Conservation (phyloP, 2,888 invertebrate genomes). For the Catocala nupta region DNA sequence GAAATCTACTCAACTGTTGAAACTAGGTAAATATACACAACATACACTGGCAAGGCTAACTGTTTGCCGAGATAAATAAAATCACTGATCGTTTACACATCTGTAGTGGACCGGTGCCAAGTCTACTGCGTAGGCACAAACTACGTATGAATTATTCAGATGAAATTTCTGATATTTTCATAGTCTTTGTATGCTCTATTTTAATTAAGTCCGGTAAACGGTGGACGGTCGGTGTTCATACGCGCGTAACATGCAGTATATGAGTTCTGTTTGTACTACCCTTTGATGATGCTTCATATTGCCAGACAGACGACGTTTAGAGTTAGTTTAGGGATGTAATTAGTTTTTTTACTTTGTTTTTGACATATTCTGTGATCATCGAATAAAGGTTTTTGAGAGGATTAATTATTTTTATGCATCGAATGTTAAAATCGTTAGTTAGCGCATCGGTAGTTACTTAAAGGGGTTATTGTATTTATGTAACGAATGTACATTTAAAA, state of each 20-base stretch:
- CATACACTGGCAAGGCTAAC: no score
- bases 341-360: slow-evolving; percentile 1
- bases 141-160: not conserved
- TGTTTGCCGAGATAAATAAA: no score
- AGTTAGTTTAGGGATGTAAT: not conserved
- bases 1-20: no score
- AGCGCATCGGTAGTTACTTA: no score
- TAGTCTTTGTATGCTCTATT: slow-evolving; percentile 64
- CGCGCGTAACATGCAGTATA: slow-evolving; percentile 48
- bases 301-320: slow-evolving; percentile 3
- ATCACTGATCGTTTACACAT: no score
- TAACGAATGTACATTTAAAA: no score
- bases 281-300: slow-evolving; percentile 40
- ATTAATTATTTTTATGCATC: no score
- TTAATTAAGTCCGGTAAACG: slow-evolving; percentile 74
- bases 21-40: no score
- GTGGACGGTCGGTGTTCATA: slow-evolving; percentile 55
- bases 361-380: not conserved
- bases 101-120: no score
- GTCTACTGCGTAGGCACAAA: not conserved
- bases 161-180: not conserved
- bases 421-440: no score
- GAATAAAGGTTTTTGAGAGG: no score
- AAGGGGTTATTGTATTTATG: no score
- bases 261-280: slow-evolving; percentile 41